Base-by-base conservation (phyloP, 2,888 invertebrate species). In the Orthosia cruda region DNA sequence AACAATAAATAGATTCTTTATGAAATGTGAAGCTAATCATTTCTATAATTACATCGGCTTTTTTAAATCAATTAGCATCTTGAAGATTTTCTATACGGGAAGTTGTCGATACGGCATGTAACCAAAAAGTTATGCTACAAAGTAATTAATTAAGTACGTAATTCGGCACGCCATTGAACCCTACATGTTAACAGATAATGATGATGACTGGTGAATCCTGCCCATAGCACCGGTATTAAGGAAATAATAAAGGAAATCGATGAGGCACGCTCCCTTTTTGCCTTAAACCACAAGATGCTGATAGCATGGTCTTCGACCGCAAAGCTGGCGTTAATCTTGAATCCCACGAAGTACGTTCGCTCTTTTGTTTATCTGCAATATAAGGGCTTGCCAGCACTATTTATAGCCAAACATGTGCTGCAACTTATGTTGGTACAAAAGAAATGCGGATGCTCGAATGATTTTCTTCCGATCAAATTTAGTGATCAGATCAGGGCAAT, bases 161-260 rank as follows among this genome's bases (percentile, higher is more conserved):
- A 84, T 86, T 84, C 52, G 77, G 55, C 49, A 76, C 66, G 82
- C 82, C 78, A 85, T 87, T 87, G 79, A 74, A 57, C 58, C 66
- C 47, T 69, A 61, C 64, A 70, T 64, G 58, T 77, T 72, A 70
- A 68, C 77, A 76, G 72, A 82, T 80, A 80, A 75, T 77, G 73
- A 81, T 80, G 78, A 84, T 89, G 88, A 88, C 80, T 86, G 72
- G 77, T 68, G 67, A n/a, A 66, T 77, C 69, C 67, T 74, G 72
- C 72, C 73, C 82, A 73, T 79, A 81, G 70, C 68, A 80, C 80
- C 32, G 61, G 71, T 84, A 85, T 87, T 80, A 83, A 86, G 89
- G 90, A 90, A 91, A 90, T 85, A 85, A 88, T 90, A 86, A 89
- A 86, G 81, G 78, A 86, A 87, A 82, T 81, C 74, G 85, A 81